Base-by-base conservation (phyloP, 2,888 invertebrate genomes). In the Leucoma salicis region DNA sequence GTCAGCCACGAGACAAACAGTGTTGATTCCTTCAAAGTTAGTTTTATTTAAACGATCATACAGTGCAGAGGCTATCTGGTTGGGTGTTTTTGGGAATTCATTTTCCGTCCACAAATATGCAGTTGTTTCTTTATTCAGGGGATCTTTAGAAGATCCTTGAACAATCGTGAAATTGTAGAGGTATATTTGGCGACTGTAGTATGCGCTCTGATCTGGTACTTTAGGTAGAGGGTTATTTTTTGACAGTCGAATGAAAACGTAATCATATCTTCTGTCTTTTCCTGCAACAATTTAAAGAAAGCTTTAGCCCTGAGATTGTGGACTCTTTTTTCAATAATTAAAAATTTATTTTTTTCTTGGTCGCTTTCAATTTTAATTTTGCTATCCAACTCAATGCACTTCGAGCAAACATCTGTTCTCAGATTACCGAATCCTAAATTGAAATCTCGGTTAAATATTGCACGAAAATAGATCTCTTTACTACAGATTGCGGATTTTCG, bases 181-280 rank as follows among this genome's bases (percentile, higher is more conserved):
- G 31, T 51, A 51, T 14, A 56, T 33, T 39, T 49, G 49, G 1
- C 55, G 44, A 21, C 42, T 47, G 35, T 49, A 51, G 14, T 53
- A 55, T 15, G 49, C 37, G 33, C 34, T 44, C 24, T 54, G 52
- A 35, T 49, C 49, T 11, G 50, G 54, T 16, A 56, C 11, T 50
- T 28, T 32, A 13, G 56, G 56, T 6, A 61, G 38, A 6, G 55
- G 46, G 35, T 13, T 39, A 31, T 54, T 57, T 51, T 62, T 27
- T 59, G 49, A 32, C 59, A 59, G 35, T 60, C 60, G 14, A 58
- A 60, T n/a, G 56, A 58, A 11, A 56, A 48, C 6, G 56, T 55
- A 10, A 51, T 49, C 35, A 52, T 43, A 39, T 50, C 34, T 2
- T 54, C 43, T 44, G 27, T 15, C 43, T 49, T 31, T 21, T 49